These are phyloP conservation scores for Ramphastos sulfuratus DNA, from an alignment of 2,113 vertebrate genomes.

Conservation along the genomic window DNA sequence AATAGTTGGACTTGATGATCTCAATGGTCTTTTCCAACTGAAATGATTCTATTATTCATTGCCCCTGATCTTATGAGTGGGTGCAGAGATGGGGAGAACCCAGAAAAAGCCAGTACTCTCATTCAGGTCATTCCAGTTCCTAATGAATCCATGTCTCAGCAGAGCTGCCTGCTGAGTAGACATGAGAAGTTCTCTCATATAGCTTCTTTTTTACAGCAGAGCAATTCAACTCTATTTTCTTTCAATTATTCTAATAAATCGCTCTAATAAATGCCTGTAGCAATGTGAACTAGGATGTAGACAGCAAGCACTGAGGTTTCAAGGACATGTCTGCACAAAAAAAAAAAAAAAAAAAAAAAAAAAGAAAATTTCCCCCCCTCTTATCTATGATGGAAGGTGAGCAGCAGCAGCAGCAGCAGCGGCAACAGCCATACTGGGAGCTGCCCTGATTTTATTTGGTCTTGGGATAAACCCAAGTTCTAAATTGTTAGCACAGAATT, in stretches of 20 bases:
- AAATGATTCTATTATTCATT: not conserved
- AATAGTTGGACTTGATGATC: too few species aligned
- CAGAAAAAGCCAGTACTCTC: not conserved
- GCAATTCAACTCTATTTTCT: not conserved
- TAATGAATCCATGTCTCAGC: not conserved
- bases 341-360: not conserved
- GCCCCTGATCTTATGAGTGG: not conserved
- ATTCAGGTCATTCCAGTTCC: not conserved
- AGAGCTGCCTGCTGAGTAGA: not conserved
- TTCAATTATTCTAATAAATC: not conserved
- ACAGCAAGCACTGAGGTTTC: not conserved
- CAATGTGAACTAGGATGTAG: not conserved
- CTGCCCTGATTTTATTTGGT: not conserved
- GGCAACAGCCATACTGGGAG: accelerated
- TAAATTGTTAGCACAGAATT: not conserved
- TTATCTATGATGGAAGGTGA: not conserved
- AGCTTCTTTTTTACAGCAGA: not conserved
- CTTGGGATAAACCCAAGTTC: not conserved
- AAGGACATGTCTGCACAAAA: not conserved
- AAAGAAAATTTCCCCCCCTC: not conserved
- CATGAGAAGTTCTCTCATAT: not conserved
- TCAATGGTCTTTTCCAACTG: too few species aligned
- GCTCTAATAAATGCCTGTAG: not conserved
- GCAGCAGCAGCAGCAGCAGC: not conserved
- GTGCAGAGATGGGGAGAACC: not conserved